Percentiles rank a stretch among this genome's conserved stretches.
Conservation (phyloP, 1,140 invertebrate genomes). For the Eurytemora carolleeae region DNA sequence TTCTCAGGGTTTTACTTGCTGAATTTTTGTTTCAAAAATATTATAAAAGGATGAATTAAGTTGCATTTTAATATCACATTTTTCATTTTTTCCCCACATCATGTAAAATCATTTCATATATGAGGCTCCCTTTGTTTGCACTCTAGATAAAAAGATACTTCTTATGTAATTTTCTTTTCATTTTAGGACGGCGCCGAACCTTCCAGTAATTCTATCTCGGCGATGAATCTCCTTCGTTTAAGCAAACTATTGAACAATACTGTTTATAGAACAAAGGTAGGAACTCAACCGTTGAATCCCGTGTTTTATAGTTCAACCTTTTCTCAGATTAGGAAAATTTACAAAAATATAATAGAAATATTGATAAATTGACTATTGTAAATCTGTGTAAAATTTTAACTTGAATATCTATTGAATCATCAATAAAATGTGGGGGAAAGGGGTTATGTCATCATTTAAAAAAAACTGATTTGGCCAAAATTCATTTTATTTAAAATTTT, state of each 20-base stretch:
- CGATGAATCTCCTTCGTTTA: background rate
- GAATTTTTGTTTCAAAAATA: background rate
- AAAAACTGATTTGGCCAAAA: too few species aligned
- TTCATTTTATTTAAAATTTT: too few species aligned
- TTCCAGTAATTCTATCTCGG: background rate
- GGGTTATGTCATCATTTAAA: too few species aligned
- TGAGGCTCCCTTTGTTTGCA: background rate
- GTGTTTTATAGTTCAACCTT: background rate
- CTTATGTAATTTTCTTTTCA: background rate
- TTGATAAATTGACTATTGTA: too few species aligned
- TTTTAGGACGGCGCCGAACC: slow-evolving; percentile 7
- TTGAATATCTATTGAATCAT: too few species aligned
- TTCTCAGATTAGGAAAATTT: background rate
- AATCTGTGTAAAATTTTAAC: too few species aligned
- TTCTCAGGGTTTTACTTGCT: too few species aligned
- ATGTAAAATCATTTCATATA: background rate
- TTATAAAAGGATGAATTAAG: background rate
- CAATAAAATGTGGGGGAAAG: background rate
- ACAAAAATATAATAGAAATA: background rate
- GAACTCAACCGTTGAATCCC: background rate
- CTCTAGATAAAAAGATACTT: background rate
- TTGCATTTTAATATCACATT: background rate
- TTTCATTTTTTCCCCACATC: background rate
- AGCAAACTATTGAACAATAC: background rate
- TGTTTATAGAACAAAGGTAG: background rate